Evolutionary conservation across 2,888 invertebrate genomes (phyloP), one percentile per base, ranked within the genome.

Genomic region (Ischnus inquisitorius): DNA sequence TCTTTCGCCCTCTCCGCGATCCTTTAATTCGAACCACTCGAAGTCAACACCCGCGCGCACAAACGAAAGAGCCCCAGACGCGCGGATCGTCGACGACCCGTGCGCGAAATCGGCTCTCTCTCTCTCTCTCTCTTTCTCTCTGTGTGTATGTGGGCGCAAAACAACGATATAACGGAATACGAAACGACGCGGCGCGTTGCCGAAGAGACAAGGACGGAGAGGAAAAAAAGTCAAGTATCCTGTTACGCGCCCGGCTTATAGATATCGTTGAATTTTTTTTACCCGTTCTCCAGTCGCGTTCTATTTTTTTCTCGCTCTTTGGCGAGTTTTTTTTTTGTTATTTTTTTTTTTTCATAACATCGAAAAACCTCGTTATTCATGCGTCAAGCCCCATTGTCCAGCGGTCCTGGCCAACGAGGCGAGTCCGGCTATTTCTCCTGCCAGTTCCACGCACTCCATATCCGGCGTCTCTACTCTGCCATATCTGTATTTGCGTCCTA

Each of bases 291-390:
- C 62, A 41, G 60, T 65, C 67, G 25, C 48, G 22, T 65, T 79
- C 71, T 60, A 78, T 65, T 67, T 64, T 48, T 68, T 81, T 41
- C 34, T 57, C 39, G 28, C 74, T 77, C 71, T 75, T 14, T 3
- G 39, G 8, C 22, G 10, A 51, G 51, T 72, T 69, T 62, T 79
- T 43, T 39, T 19, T 39, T 72, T 68, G 28, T 74, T 39, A 43
- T 65, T 16, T 51, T 41, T 48, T 28, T 51, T 64, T 22, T 69
- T 62, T 25, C 69, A 68, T 48, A 51, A 76, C 75, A 74, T 75
- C 72, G 74, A 87, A 88, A 34, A 89, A 90, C 80, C 88, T 88
- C 90, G 89, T 89, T 89, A 88, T 89, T 89, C 88, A 87, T 86
- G 87, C 85, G 89, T 90, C 89, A 89, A 88, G 85, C 86, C 85